phyloP scores from a whole-genome alignment of 1,140 invertebrate genomes.

The Limonius californicus region DNA sequence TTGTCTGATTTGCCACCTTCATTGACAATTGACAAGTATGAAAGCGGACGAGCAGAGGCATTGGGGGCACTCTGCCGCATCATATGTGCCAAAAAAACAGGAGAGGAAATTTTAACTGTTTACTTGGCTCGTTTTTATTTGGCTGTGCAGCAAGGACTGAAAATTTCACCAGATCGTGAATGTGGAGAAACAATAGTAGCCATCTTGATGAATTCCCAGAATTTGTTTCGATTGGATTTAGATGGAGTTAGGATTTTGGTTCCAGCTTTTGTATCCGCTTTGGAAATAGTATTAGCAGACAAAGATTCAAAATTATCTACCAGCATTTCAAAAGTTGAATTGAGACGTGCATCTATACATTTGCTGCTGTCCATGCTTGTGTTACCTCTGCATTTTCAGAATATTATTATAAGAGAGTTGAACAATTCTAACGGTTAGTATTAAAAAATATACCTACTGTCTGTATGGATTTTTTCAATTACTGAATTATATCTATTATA shows the following conservation, averaged over 20 bases:
- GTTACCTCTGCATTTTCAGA: conserved; percentile 88
- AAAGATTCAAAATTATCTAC: conserved; percentile 64
- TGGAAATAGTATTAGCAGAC: conserved; percentile 73
- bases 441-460: too few relatives aligned
- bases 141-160: conserved; percentile 77
- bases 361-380: conserved; percentile 84
- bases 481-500: too few relatives aligned
- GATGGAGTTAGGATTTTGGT: conserved; percentile 90
- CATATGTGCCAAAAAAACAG: conserved; percentile 94
- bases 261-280: conserved; percentile 81
- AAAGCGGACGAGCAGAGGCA: conserved; percentile 89
- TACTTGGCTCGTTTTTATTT: conserved; percentile 95
- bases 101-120: conserved; percentile 89
- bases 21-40: conserved; percentile 64
- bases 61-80: conserved; percentile 92
- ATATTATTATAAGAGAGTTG: conserved; percentile 71
- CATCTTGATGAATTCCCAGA: conserved; percentile 75
- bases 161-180: conserved; percentile 57
- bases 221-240: conserved; percentile 84
- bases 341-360: conserved; percentile 87
- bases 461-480: too few relatives aligned
- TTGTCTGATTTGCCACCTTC: conserved; percentile 49
- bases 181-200: conserved; percentile 71
- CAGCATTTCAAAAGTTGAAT: conserved; percentile 67
- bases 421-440: conserved; percentile 40